Evolutionary conservation across 2,888 invertebrate species (phyloP), one percentile per base, ranked within the genome.

Genomic region (Plebejus melissa): DNA sequence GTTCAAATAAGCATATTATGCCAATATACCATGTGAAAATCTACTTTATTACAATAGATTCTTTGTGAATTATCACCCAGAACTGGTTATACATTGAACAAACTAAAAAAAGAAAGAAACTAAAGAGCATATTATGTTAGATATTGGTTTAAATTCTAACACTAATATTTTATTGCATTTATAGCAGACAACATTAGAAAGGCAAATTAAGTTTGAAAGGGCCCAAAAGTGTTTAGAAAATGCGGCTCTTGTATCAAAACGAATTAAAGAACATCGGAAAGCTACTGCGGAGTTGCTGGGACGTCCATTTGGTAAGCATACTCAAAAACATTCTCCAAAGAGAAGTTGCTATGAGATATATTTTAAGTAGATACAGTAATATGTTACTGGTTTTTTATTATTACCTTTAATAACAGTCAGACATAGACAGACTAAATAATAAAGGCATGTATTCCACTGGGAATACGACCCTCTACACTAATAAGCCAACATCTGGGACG

Each of bases 151-250:
- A 38, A 50, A 60, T 22, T 69, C 71, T 75, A n/a, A 50, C 13
- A 50, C 3, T 4, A 50, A 50, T 57, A 36, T 32, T 38, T 74
- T n/a, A 65, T 32, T 76, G n/a, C 46, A 6, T 72, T 79, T 79
- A 22, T 76, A 83, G 82, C 81, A 80, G 77, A 75, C 81, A 77
- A 79, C 88, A 80, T 88, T 92, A 74, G 93, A 93, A 77, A 87
- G 93, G 77, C 92, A 90, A 82, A 88, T 90, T 7, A 93, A 93
- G 79, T 90, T 89, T 82, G 93, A 93, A 80, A 84, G 90, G 79
- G 93, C 93, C 60, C 93, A 93, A 78, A 93, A 89, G 83, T 93
- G 93, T 79, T 85, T 93, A 79, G 93, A 93, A 84, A 93, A 93
- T 92, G 93, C 93, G 77, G 93, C 91, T 46, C 89, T 92, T 82